Conservation (phyloP, 2,113 vertebrate genomes). For the Etheostoma cragini region DNA sequence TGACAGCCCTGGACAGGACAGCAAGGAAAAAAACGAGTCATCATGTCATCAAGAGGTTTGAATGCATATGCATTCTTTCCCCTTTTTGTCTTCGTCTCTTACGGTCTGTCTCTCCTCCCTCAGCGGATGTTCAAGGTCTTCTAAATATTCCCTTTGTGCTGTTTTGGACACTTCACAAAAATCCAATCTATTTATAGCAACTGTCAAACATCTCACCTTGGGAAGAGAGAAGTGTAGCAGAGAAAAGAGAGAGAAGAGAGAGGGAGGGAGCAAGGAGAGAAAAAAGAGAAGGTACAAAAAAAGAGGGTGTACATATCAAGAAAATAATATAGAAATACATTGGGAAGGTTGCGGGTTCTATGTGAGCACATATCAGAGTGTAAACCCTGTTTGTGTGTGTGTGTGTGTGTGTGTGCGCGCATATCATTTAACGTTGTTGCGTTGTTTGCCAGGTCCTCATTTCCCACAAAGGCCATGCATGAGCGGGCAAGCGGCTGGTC, state of each 20-base stretch:
- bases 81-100: not conserved
- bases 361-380: conserved; percentile 36
- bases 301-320: conserved; percentile 17
- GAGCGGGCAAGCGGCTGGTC: conserved; percentile 64
- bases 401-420: conserved; percentile 8
- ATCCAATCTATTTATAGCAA: conserved; percentile 64
- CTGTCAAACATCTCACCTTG: conserved; percentile 64
- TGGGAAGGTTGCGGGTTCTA: conserved; percentile 28
- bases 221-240: conserved; percentile 11
- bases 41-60: too few relatives aligned
- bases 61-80: not conserved
- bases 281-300: not conserved
- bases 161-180: conserved; percentile 47
- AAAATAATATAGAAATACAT: conserved; percentile 44
- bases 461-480: conserved; percentile 76
- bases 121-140: conserved; percentile 60
- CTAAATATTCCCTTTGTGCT: conserved; percentile 42
- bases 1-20: too few relatives aligned
- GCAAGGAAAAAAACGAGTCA: too few relatives aligned
- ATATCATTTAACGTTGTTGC: conserved; percentile 58
- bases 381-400: conserved; percentile 11
- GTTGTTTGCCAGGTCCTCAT: conserved; percentile 59
- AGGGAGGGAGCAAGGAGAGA: not conserved
- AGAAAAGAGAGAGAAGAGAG: not conserved
- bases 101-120: conserved; percentile 1